A percentile compares a stretch with the other conserved stretches of the same genome.
These are phyloP conservation scores for Isurus oxyrinchus DNA, from an alignment of 2,113 vertebrate genomes.

Conservation along the genomic window DNA sequence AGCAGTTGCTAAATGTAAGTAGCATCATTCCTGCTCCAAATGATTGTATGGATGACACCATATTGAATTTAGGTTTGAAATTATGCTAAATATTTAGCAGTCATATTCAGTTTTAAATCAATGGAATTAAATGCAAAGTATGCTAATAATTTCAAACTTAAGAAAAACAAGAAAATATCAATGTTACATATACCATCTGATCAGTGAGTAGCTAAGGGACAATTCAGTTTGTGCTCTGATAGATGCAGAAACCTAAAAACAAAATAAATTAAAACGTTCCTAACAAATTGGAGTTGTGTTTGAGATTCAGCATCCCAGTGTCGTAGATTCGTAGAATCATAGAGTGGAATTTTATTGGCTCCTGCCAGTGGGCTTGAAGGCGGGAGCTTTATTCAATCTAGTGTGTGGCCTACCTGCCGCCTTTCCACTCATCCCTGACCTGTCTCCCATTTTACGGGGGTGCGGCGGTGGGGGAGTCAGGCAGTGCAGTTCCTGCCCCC, in stretches of 20 bases:
- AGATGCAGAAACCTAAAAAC: not conserved
- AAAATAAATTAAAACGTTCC: not conserved
- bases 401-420: too few relatives aligned
- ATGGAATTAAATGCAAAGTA: not conserved
- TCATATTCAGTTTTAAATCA: not conserved
- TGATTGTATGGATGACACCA: not conserved
- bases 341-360: too few relatives aligned
- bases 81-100: not conserved
- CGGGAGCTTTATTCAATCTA: too few relatives aligned
- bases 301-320: not conserved
- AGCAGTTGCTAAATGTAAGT: constrained; percentile 87
- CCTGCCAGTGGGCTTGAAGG: too few relatives aligned
- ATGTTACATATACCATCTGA: not conserved
- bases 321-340: not conserved
- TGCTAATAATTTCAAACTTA: not conserved
- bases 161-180: not conserved
- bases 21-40: constrained; percentile 32
- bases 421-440: too few relatives aligned
- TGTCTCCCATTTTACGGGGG: too few relatives aligned
- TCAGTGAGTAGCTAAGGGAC: not conserved
- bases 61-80: not conserved
- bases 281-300: not conserved
- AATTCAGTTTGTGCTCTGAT: not conserved
- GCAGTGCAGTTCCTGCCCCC: too few relatives aligned
- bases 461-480: too few relatives aligned